These are phyloP conservation scores for Drosophila birchii DNA, from an alignment of 2,888 invertebrate genomes.

Conservation along the genomic window DNA sequence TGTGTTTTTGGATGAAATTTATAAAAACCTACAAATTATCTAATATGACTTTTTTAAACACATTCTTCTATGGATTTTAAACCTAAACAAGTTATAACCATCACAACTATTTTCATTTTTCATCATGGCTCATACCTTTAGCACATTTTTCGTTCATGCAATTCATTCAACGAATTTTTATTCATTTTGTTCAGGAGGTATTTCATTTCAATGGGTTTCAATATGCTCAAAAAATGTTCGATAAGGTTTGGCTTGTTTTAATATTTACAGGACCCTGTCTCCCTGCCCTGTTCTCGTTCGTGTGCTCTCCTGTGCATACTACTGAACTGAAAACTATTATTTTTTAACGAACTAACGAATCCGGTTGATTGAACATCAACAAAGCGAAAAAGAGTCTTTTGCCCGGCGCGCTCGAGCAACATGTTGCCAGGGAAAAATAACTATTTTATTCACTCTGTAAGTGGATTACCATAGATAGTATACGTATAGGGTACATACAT, in stretches of 20 bases:
- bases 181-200: constrained; percentile 40
- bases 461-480: constrained; percentile 58
- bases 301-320: constrained; percentile 6
- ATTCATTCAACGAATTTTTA: constrained; percentile 30
- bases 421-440: constrained; percentile 47
- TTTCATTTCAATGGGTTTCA: constrained; percentile 52
- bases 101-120: not conserved
- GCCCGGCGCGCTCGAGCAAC: constrained; percentile 40
- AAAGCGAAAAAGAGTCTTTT: constrained; percentile 45
- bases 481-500: constrained; percentile 20
- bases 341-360: constrained; percentile 72
- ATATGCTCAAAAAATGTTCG: constrained; percentile 34
- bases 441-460: constrained; percentile 54
- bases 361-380: constrained; percentile 68
- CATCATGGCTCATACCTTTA: constrained; percentile 4
- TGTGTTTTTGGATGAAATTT: not conserved
- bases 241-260: constrained; percentile 25
- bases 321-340: constrained; percentile 59
- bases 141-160: constrained; percentile 2
- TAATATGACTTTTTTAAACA: not conserved
- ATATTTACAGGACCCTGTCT: constrained; percentile 24
- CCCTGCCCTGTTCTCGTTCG: not conserved
- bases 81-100: not conserved
- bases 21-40: not conserved
- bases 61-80: not conserved